Base-by-base conservation (phyloP, 2,113 vertebrate species). In the Mirza zaza region DNA sequence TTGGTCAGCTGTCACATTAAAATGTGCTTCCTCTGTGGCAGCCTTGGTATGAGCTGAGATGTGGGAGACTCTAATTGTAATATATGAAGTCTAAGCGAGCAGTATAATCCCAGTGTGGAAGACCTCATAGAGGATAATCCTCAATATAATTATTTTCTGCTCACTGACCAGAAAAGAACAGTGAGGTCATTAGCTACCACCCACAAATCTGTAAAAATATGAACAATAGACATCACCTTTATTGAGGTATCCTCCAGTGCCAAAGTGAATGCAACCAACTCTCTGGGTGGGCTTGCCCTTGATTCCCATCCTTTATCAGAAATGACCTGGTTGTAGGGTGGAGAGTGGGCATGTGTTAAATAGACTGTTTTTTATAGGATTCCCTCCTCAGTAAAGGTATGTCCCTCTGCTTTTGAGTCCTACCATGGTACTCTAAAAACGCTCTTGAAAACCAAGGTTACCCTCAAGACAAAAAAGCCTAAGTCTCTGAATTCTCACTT, bases 101-200 rank as follows among this genome's bases (percentile, higher is more conserved):
- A 50, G 0, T 87, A 39, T 76, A 75, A 57, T 67, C 18, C 34
- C 50, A 52, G 10, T 45, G 11, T 77, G 29, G 50, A 77, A 83
- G 29, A 59, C n/a, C 39, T 13, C 25, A 36, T 57, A 83, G 61
- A 11, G 7, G 36, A 52, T 23, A 12, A 45, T 89, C 29, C 85
- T 92, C 59, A 84, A 84, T 71, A 29, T 89, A 63, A 84, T 23
- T 86, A 3, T 89, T 96, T 77, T 89, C 70, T 84, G 61, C 63
- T 45, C 42, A 32, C 76, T 23, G 8, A 39, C 59, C 50, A 61
- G 68, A 52, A 57, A 88, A 39, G 67, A 65, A 12, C 32, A 77
- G 14, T 55, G 23, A 76, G 5, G 27, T 65, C 50, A 76, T 82
- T 65, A 32, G 63, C 63, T 65, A 65, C 29, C 63, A 65, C 63